Conservation (phyloP, 2,113 vertebrate genomes). For the Potamarius usumacintae region DNA sequence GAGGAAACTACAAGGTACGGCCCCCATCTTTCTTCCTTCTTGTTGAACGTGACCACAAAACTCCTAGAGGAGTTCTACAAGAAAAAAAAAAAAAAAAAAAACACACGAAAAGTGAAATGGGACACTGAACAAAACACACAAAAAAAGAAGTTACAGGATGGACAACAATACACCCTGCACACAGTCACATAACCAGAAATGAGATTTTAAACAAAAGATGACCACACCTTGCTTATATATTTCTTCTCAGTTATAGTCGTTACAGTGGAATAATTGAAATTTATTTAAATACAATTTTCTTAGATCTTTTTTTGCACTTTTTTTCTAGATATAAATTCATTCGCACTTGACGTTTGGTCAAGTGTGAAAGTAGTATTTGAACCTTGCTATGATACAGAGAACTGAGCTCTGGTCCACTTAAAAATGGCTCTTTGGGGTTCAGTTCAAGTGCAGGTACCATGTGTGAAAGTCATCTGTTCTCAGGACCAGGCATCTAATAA, state of each 20-base stretch:
- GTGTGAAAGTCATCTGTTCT: conserved; percentile 7
- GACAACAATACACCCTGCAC: background rate
- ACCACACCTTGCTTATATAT: background rate
- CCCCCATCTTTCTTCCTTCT: background rate
- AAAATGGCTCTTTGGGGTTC: background rate
- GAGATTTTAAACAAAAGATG: background rate
- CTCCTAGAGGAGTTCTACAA: conserved; percentile 3
- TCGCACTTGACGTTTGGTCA: background rate
- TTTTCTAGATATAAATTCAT: background rate
- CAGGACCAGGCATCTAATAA: background rate
- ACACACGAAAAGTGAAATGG: background rate
- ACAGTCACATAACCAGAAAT: background rate
- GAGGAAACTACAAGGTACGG: conserved; percentile 7
- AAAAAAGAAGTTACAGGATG: background rate
- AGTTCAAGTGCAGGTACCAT: background rate
- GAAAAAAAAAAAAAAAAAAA: background rate
- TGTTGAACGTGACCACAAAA: conserved; percentile 1
- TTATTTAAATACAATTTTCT: background rate
- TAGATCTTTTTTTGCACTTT: background rate
- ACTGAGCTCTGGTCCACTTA: background rate
- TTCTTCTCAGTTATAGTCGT: background rate
- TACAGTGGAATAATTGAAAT: background rate
- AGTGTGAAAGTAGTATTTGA: background rate
- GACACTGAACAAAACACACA: background rate
- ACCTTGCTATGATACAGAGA: background rate